Evolutionary conservation across 2,888 invertebrate species (phyloP).

Genomic region (Folsomia manolachei): DNA sequence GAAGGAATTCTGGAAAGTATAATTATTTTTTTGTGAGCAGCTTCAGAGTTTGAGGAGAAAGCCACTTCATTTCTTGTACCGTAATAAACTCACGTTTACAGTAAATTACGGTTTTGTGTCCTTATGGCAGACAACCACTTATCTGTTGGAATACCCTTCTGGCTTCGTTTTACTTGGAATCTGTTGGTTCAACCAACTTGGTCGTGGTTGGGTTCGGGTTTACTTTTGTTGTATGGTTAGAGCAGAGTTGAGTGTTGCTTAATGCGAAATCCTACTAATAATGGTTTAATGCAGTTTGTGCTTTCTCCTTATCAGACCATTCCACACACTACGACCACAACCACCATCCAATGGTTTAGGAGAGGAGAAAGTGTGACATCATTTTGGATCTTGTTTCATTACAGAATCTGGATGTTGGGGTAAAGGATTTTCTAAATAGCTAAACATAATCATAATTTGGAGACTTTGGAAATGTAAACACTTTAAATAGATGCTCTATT

Average conservation of each 20-base stretch:
- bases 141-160: neutral
- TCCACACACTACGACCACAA: neutral
- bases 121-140: constrained; percentile 19
- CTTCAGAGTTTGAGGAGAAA: too few relatives aligned
- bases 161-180: too few relatives aligned
- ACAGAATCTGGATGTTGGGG: neutral
- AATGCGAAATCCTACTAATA: constrained; percentile 17
- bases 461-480: constrained; percentile 6
- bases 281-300: constrained; percentile 6
- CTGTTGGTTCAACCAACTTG: too few relatives aligned
- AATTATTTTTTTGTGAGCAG: too few relatives aligned
- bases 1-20: too few relatives aligned
- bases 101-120: constrained; percentile 20
- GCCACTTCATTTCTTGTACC: too few relatives aligned
- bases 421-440: constrained; percentile 23
- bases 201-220: too few relatives aligned
- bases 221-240: neutral
- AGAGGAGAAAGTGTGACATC: neutral
- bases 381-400: too few relatives aligned
- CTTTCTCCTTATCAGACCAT: constrained; percentile 9
- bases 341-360: neutral
- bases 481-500: neutral
- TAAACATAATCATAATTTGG: constrained; percentile 20
- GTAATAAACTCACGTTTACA: neutral
- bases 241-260: neutral